phyloP scores from a whole-genome alignment of 1,140 invertebrate genomes.

The Bombus cullumanus region DNA sequence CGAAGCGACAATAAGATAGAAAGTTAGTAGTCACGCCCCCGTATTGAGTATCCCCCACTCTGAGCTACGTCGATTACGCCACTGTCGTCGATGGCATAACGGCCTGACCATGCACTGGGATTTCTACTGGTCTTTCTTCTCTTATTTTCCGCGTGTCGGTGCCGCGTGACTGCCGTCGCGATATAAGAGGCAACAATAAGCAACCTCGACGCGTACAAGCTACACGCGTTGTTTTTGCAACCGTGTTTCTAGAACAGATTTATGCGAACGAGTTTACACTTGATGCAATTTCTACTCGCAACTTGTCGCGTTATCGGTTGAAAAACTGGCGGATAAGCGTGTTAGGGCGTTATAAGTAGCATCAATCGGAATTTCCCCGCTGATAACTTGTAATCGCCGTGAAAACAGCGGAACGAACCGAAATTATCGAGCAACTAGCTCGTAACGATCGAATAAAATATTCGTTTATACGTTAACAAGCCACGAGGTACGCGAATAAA shows the following conservation, averaged over 20 bases:
- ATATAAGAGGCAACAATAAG: not conserved
- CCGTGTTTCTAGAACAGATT: not conserved
- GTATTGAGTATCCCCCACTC: not conserved
- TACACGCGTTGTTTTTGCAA: not conserved
- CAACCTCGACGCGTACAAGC: not conserved
- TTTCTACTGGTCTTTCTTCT: constrained; percentile 42
- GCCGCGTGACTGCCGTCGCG: not conserved
- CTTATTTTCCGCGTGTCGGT: constrained; percentile 29
- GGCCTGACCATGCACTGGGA: constrained; percentile 21
- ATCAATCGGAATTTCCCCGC: not conserved
- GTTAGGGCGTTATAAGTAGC: not conserved
- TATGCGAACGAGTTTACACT: not conserved
- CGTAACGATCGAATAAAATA: too few species aligned
- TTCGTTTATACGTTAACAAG: not conserved
- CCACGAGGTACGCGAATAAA: not conserved
- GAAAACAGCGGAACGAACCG: too few species aligned
- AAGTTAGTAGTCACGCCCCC: not conserved
- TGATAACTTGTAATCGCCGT: not conserved
- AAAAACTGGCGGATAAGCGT: not conserved
- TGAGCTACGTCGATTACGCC: constrained; percentile 9
- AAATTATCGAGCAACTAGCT: not conserved
- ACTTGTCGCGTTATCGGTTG: constrained; percentile 1
- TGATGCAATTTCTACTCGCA: not conserved
- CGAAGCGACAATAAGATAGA: constrained; percentile 8
- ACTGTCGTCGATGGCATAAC: constrained; percentile 39